These are phyloP conservation scores for Bagarius yarrelli DNA, from an alignment of 2,113 vertebrate genomes.

Conservation along the genomic window DNA sequence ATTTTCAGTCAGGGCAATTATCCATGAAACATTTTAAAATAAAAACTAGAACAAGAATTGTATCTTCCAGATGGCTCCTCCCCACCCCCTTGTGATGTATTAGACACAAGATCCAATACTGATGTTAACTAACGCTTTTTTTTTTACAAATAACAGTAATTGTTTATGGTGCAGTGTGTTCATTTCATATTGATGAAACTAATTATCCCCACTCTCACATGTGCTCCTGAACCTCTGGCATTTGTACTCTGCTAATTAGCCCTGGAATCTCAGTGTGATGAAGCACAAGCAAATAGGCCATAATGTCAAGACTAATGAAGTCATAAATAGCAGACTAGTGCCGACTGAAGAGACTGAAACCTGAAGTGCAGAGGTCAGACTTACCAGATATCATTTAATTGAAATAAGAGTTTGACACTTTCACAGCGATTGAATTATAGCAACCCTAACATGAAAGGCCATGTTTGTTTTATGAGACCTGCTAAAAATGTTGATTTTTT, in stretches of 20 bases:
- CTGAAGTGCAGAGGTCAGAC: conserved; percentile 11
- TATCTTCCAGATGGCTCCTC: conserved; percentile 13
- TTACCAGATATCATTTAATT: conserved; percentile 1
- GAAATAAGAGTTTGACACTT: conserved; percentile 2
- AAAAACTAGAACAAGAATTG: conserved; percentile 2
- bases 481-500: not conserved
- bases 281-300: conserved; percentile 50
- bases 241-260: conserved; percentile 58
- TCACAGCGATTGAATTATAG: not conserved
- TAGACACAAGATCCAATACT: conserved; percentile 18
- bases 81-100: not conserved
- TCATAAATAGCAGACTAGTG: conserved; percentile 47
- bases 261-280: conserved; percentile 34
- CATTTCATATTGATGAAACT: conserved; percentile 33
- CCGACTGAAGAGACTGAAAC: not conserved
- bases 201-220: conserved; percentile 19
- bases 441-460: not conserved
- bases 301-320: conserved; percentile 55
- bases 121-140: conserved; percentile 13
- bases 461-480: not conserved
- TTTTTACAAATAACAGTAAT: conserved; percentile 6
- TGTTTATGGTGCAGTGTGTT: not conserved
- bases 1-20: conserved; percentile 4
- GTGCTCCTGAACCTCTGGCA: conserved; percentile 48
- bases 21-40: conserved; percentile 9